These are phyloP conservation scores for Himalopsyche japonica DNA, from an alignment of 2,888 invertebrate genomes.

Conservation along the genomic window DNA sequence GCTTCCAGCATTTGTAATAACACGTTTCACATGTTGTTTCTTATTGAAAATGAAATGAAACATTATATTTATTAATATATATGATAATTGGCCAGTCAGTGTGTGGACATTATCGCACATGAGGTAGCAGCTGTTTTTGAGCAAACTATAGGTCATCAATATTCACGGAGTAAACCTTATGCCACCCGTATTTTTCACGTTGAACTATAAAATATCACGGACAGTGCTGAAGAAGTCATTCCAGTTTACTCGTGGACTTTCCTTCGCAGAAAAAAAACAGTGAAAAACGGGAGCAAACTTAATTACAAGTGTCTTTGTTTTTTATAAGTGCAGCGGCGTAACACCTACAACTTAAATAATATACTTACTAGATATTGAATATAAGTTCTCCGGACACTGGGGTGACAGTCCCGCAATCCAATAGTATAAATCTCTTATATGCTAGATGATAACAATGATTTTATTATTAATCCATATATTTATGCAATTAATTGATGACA, in stretches of 20 bases:
- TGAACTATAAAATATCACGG: background rate
- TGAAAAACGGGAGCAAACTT: slow-evolving; percentile 8
- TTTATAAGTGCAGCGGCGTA: background rate
- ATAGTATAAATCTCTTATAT: background rate
- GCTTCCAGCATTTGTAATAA: no score
- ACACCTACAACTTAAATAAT: background rate
- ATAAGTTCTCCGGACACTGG: background rate
- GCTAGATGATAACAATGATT: slow-evolving; percentile 7
- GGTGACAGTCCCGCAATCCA: background rate
- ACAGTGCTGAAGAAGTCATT: background rate
- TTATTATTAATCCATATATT: slow-evolving; percentile 7
- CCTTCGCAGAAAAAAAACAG: slow-evolving; percentile 14
- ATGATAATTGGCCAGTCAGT: background rate
- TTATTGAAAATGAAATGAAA: background rate
- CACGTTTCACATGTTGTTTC: no score
- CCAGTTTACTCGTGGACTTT: background rate
- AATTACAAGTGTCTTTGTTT: slow-evolving; percentile 12
- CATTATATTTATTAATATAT: background rate
- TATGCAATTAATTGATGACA: slow-evolving; percentile 59
- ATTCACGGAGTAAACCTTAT: background rate
- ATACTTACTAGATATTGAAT: background rate
- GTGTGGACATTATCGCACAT: background rate
- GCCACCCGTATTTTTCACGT: background rate
- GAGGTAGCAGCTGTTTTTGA: slow-evolving; percentile 26
- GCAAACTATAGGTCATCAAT: slow-evolving; percentile 10